phyloP scores from a whole-genome alignment of 2,888 invertebrate species.

The Dasypolia templi region DNA sequence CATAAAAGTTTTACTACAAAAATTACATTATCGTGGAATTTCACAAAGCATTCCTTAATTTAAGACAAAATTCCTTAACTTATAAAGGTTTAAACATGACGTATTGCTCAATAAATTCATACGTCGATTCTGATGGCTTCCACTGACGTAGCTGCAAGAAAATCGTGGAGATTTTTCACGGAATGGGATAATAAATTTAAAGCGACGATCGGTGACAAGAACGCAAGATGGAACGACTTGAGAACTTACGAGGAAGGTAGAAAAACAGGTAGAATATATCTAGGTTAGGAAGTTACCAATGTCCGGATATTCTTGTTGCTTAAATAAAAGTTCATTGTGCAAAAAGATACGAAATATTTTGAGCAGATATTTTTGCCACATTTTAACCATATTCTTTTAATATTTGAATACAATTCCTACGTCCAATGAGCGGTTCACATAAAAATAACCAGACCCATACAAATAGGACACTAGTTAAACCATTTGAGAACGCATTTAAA shows the following conservation, averaged over 20 bases:
- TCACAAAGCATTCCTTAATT: constrained; percentile 6
- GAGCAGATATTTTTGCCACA: neutral
- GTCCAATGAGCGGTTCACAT: neutral
- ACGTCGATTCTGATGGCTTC: constrained; percentile 70
- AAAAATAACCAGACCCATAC: neutral
- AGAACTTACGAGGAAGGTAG: constrained; percentile 20
- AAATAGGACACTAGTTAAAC: neutral
- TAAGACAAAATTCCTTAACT: constrained; percentile 34
- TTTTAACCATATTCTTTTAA: neutral
- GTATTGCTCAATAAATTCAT: constrained; percentile 75
- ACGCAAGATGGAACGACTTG: constrained; percentile 41
- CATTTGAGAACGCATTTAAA: constrained; percentile 9
- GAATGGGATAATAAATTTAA: constrained; percentile 77
- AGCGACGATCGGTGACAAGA: constrained; percentile 59
- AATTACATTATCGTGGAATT: neutral
- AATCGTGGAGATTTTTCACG: constrained; percentile 78
- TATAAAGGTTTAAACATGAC: constrained; percentile 31
- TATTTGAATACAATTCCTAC: neutral
- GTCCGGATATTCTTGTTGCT: neutral
- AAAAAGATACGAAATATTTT: neutral
- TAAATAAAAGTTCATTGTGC: no score
- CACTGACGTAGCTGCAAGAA: constrained; percentile 65
- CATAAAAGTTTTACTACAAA: neutral
- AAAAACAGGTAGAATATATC: constrained; percentile 41
- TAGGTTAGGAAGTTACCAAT: constrained; percentile 32